A percentile compares a stretch with the other conserved stretches of the same genome.
phyloP scores from a whole-genome alignment of 2,888 invertebrate genomes.

The Pyrrhosoma nymphula region DNA sequence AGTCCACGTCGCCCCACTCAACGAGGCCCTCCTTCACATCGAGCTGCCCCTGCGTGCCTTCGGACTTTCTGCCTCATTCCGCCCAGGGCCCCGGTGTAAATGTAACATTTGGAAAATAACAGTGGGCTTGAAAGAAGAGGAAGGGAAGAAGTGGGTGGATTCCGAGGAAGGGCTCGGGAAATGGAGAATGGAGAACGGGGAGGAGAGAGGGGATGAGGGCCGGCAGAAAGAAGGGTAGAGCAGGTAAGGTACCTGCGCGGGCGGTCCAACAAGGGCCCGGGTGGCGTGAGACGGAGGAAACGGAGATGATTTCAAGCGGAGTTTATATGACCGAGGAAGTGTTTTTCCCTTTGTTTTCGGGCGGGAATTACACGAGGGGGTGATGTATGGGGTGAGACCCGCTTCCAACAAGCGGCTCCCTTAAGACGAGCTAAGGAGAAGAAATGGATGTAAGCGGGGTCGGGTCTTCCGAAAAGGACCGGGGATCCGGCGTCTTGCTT shows the following conservation, averaged over 20 bases:
- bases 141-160: neutral
- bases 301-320: neutral
- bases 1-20: neutral
- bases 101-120: neutral
- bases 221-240: neutral
- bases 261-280: neutral
- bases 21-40: neutral
- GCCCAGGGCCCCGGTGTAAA: neutral
- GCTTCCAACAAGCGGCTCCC: neutral
- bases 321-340: conserved; percentile 11
- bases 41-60: neutral
- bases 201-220: neutral
- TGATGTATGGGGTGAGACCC: neutral
- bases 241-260: neutral
- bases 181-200: neutral
- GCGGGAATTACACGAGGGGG: neutral
- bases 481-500: too few relatives aligned
- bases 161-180: neutral
- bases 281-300: neutral
- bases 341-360: neutral
- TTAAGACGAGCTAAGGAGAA: neutral
- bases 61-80: neutral
- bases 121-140: neutral
- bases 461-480: neutral
- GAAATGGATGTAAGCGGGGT: neutral